A percentile compares a stretch with the other conserved stretches of the same genome.
These are phyloP conservation scores for Oncorhynchus masou DNA, from an alignment of 2,113 vertebrate genomes.

Conservation along the genomic window DNA sequence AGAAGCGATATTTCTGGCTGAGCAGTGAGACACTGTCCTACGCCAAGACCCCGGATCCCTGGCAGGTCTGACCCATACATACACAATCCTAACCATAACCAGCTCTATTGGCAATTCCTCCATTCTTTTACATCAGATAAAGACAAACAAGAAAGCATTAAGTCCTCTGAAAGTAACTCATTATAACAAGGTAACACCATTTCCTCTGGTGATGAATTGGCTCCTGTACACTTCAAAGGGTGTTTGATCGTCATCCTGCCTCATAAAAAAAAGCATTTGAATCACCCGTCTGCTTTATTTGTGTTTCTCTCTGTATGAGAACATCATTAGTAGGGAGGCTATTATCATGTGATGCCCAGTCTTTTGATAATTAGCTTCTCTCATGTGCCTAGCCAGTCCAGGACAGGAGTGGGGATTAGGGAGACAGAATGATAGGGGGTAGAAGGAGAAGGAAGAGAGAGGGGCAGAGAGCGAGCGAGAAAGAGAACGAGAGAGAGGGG, in stretches of 20 bases:
- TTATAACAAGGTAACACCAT: constrained; percentile 21
- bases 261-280: constrained; percentile 39
- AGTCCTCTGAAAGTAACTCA: constrained; percentile 34
- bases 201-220: constrained; percentile 22
- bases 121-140: neutral
- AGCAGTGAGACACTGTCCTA: constrained; percentile 80
- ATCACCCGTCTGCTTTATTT: constrained; percentile 30
- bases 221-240: constrained; percentile 26
- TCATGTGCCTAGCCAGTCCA: constrained; percentile 42
- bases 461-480: constrained; percentile 2
- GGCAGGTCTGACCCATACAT: constrained; percentile 74
- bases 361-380: constrained; percentile 58
- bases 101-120: neutral
- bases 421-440: neutral
- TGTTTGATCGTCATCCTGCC: constrained; percentile 25
- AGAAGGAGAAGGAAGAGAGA: neutral
- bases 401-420: neutral
- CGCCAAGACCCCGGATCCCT: constrained; percentile 75
- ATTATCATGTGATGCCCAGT: constrained; percentile 54
- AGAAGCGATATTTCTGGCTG: constrained; percentile 91
- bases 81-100: neutral
- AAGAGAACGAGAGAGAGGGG: neutral
- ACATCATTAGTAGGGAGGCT: constrained; percentile 47
- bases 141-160: constrained; percentile 13
- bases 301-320: constrained; percentile 46